Conservation (phyloP, 2,797 vertebrate genomes). For the Sylvilagus floridanus region DNA sequence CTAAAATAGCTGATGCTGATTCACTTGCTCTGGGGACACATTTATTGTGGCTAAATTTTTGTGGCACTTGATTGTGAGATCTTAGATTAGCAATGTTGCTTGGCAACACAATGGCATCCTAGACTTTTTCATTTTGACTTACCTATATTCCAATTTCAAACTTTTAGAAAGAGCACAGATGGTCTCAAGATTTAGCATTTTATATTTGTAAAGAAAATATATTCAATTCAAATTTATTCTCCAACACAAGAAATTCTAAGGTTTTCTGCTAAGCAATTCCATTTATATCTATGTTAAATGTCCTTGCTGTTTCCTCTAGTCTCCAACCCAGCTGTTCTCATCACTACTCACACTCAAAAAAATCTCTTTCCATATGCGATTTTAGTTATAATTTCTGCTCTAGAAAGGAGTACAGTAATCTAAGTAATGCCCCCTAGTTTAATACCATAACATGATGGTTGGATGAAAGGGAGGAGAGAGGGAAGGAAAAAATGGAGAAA, state of each 20-base stretch:
- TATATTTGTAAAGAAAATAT: slow-evolving; percentile 55
- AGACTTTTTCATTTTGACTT: slow-evolving; percentile 46
- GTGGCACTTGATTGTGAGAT: slow-evolving; percentile 25
- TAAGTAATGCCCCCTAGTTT: background rate
- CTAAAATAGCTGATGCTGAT: slow-evolving; percentile 68
- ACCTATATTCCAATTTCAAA: slow-evolving; percentile 72
- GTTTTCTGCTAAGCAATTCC: slow-evolving; percentile 42
- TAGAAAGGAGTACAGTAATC: background rate
- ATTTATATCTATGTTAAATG: slow-evolving; percentile 54
- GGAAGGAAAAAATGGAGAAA: no score
- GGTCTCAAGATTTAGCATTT: slow-evolving; percentile 70
- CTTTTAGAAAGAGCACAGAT: slow-evolving; percentile 70
- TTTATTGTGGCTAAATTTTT: slow-evolving; percentile 10
- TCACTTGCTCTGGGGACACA: slow-evolving; percentile 50
- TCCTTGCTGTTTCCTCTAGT: slow-evolving; percentile 36
- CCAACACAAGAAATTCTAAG: slow-evolving; percentile 42
- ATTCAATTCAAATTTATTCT: slow-evolving; percentile 58
- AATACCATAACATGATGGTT: background rate
- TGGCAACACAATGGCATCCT: slow-evolving; percentile 43
- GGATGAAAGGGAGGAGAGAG: background rate
- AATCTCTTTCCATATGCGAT: background rate
- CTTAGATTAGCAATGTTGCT: slow-evolving; percentile 68
- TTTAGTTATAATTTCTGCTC: slow-evolving; percentile 16
- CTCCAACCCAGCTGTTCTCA: slow-evolving; percentile 61
- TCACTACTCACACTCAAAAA: slow-evolving; percentile 34